Evolutionary conservation across 35 echinoderm and acorn worm species (phyloP).

Genomic region (Ophioderma brevispina): DNA sequence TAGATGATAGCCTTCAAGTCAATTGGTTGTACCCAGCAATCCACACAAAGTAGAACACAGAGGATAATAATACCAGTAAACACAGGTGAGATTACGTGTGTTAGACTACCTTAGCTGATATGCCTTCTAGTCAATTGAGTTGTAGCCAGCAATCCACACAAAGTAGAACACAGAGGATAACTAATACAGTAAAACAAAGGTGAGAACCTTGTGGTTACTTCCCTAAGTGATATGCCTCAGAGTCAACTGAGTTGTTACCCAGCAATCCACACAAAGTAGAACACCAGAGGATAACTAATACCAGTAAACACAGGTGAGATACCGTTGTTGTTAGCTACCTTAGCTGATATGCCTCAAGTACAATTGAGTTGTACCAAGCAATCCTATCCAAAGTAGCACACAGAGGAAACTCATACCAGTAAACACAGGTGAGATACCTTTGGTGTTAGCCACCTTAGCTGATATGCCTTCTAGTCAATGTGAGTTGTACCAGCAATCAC

Average conservation of each 20-base stretch:
- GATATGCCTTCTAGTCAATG: conserved; percentile 49
- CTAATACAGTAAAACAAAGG: not conserved
- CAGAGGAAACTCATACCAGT: too few relatives aligned
- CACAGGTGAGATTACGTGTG: too few relatives aligned
- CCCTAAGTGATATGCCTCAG: conserved; percentile 57
- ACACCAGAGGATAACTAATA: too few relatives aligned
- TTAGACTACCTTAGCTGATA: conserved; percentile 5
- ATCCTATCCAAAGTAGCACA: too few relatives aligned
- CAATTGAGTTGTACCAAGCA: too few relatives aligned
- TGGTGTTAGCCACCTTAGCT: conserved; percentile 92
- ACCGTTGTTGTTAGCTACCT: too few relatives aligned
- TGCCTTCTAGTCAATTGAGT: not conserved
- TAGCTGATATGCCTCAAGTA: too few relatives aligned
- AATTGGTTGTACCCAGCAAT: not conserved
- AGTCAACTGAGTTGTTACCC: conserved; percentile 33
- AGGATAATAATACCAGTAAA: too few relatives aligned
- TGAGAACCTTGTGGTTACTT: conserved; percentile 93
- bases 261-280: not conserved
- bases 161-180: not conserved
- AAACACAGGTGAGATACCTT: too few relatives aligned
- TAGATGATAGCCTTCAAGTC: conserved; percentile 52
- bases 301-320: too few relatives aligned
- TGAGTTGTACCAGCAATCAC: not conserved
- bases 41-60: not conserved
- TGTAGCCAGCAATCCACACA: not conserved